Percentiles rank a stretch among this genome's conserved stretches.
Conservation (phyloP, 2,113 vertebrate genomes). For the Oostethus manadensis region DNA sequence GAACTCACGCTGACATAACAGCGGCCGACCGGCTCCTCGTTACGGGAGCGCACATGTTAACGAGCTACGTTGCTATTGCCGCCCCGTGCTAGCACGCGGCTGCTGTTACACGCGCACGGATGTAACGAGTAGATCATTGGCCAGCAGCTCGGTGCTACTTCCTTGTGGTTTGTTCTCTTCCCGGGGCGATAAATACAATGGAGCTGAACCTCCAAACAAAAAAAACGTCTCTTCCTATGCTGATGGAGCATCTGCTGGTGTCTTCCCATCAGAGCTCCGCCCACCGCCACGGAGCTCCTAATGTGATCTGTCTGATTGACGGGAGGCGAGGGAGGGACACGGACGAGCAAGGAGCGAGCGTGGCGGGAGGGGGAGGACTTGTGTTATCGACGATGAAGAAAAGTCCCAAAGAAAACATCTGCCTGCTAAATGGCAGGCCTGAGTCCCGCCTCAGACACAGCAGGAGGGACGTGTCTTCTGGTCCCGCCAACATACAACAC, state of each 20-base stretch:
- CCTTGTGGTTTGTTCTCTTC: neutral
- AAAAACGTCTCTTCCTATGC: neutral
- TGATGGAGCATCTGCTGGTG: neutral
- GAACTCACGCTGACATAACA: constrained; percentile 65
- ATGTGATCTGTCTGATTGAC: constrained; percentile 62
- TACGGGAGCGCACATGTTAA: no score
- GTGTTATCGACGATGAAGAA: no score
- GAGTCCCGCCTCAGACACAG: no score
- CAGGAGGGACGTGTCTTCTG: no score
- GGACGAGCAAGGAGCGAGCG: neutral
- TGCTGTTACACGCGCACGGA: no score
- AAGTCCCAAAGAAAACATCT: no score
- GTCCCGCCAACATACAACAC: no score
- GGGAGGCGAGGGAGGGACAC: constrained; percentile 16
- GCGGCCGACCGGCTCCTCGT: constrained; percentile 7
- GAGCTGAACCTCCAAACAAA: neutral
- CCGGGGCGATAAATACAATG: no score
- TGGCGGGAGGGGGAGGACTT: neutral
- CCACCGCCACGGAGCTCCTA: constrained; percentile 33
- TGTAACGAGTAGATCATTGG: no score
- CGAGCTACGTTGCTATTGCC: no score
- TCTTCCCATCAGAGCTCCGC: constrained; percentile 12
- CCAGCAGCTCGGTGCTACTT: neutral
- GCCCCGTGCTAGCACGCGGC: no score
- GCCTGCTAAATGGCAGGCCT: no score